Conservation (phyloP, 2,113 vertebrate genomes). For the Chloroceryle aenea region DNA sequence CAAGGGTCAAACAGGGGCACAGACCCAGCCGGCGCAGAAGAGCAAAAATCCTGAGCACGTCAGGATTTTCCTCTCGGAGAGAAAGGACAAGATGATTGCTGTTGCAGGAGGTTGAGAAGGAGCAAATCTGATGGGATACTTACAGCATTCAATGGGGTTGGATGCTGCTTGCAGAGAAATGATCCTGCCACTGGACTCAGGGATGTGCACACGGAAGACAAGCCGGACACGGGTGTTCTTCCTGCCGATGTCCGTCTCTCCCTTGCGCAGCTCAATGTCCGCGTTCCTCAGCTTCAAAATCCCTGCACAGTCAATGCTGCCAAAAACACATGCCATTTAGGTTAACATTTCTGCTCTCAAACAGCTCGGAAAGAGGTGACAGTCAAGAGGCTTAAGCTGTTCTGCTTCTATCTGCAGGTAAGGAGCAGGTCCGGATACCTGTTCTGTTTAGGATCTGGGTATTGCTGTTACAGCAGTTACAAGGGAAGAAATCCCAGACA, state of each 20-base stretch:
- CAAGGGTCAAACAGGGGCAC: accelerated
- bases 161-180: conserved; percentile 92
- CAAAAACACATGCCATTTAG: background rate
- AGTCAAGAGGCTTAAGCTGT: too few relatives aligned
- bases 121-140: conserved; percentile 56
- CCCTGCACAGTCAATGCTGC: conserved; percentile 95
- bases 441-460: background rate
- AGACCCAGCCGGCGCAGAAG: accelerated
- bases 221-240: conserved; percentile 96
- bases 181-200: conserved; percentile 86
- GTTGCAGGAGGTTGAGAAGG: background rate
- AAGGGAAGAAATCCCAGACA: background rate
- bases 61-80: background rate
- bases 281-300: conserved; percentile 97
- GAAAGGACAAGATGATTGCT: accelerated
- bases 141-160: conserved; percentile 96
- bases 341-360: background rate
- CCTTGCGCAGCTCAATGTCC: conserved; percentile 96
- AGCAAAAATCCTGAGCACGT: accelerated
- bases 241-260: conserved; percentile 95
- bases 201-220: conserved; percentile 93
- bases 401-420: accelerated
- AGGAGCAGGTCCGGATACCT: background rate
- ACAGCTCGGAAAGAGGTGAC: background rate
- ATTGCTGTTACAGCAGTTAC: background rate